Evolutionary conservation across 2,797 vertebrate genomes (phyloP).

Genomic region (Knipowitschia caucasica): DNA sequence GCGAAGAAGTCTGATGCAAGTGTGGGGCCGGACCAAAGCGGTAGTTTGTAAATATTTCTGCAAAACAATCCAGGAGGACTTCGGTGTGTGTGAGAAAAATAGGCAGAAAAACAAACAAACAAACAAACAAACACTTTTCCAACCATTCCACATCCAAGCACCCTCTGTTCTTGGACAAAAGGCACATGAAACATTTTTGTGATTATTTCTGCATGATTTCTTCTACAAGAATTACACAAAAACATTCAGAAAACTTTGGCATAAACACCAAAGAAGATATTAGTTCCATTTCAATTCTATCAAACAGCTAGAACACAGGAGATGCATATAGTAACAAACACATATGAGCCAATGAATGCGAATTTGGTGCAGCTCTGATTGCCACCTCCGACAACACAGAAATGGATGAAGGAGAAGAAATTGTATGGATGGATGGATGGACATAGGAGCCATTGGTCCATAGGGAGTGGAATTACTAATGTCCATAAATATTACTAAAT

Average conservation of each 20-base stretch:
- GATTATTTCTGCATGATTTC: not conserved
- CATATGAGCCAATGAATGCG: too few species aligned
- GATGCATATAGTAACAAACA: too few species aligned
- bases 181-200: not conserved
- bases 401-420: too few species aligned
- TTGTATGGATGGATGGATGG: too few species aligned
- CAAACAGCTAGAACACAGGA: too few species aligned
- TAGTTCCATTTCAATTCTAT: not conserved
- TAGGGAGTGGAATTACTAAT: too few species aligned
- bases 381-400: too few species aligned
- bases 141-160: not conserved
- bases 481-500: too few species aligned
- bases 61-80: not conserved
- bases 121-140: not conserved
- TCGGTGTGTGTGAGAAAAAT: not conserved
- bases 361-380: too few species aligned
- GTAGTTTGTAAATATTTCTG: not conserved
- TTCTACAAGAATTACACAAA: not conserved
- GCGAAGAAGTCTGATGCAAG: not conserved
- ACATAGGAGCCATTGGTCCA: too few species aligned
- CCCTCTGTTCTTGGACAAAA: not conserved
- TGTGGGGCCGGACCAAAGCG: not conserved
- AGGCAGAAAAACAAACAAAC: too few species aligned
- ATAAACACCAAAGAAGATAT: not conserved
- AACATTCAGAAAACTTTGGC: not conserved